Evolutionary conservation across 1,140 invertebrate genomes (phyloP).

Genomic region (Leptonema lineaticorne): DNA sequence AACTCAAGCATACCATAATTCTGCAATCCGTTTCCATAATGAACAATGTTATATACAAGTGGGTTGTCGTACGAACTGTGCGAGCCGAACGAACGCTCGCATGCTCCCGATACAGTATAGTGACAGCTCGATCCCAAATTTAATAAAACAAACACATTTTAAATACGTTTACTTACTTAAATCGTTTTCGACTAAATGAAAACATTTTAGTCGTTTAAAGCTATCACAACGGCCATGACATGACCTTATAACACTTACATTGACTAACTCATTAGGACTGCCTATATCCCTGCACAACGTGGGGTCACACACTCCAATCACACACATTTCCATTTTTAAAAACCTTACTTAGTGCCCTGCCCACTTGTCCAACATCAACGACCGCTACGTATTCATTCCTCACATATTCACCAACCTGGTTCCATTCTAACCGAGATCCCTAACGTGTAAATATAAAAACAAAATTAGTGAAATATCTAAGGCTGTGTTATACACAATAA

Average conservation of each 20-base stretch:
- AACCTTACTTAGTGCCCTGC: conserved; percentile 5
- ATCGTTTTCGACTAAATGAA: conserved; percentile 38
- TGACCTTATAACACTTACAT: conserved; percentile 36
- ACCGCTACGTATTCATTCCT: conserved; percentile 24
- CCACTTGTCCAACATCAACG: conserved; percentile 12
- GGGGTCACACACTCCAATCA: conserved; percentile 21
- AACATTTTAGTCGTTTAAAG: conserved; percentile 39
- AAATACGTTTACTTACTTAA: conserved; percentile 39
- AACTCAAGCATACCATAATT: conserved; percentile 28
- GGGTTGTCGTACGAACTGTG: conserved; percentile 24
- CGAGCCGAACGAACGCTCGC: not conserved
- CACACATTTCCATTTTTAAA: not conserved
- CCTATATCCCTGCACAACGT: conserved; percentile 12
- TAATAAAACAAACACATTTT: conserved; percentile 35
- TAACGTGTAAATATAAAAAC: conserved; percentile 39
- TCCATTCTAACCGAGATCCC: conserved; percentile 22
- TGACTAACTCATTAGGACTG: conserved; percentile 31
- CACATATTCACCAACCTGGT: conserved; percentile 19
- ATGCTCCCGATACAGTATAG: conserved; percentile 21
- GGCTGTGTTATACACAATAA: conserved; percentile 40
- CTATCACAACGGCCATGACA: conserved; percentile 39
- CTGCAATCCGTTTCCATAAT: conserved; percentile 31
- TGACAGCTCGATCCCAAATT: conserved; percentile 29
- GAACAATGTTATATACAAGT: conserved; percentile 26
- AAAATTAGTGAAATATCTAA: conserved; percentile 37